A percentile compares a stretch with the other conserved stretches of the same genome.
These are phyloP conservation scores for Drosophila biarmipes DNA, from an alignment of 1,140 invertebrate genomes.

Conservation along the genomic window DNA sequence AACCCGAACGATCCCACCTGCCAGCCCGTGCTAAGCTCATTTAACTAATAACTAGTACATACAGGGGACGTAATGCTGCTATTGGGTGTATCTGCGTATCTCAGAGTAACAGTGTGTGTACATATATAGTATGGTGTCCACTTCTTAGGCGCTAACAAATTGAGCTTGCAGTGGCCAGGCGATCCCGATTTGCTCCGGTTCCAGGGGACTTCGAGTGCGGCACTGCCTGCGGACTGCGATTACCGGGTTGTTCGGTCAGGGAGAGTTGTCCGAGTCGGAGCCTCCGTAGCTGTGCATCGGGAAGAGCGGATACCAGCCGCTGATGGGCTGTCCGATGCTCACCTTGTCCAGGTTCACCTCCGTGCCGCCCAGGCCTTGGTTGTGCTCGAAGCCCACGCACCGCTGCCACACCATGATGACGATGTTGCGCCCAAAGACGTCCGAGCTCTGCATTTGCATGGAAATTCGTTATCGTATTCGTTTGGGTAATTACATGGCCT, in stretches of 20 bases:
- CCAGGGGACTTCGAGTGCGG: constrained; percentile 29
- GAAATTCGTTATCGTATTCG: constrained; percentile 50
- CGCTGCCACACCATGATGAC: constrained; percentile 96
- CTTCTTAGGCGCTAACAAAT: constrained; percentile 74
- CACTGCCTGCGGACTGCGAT: constrained; percentile 47
- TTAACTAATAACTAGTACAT: constrained; percentile 53
- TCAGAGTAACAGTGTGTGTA: constrained; percentile 3
- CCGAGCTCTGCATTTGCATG: constrained; percentile 87
- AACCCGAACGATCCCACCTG: too few relatives aligned
- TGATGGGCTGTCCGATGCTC: constrained; percentile 90
- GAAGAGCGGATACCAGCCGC: constrained; percentile 95
- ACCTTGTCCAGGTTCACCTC: constrained; percentile 93
- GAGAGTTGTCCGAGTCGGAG: constrained; percentile 89
- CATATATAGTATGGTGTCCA: constrained; percentile 17
- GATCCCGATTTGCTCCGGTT: constrained; percentile 1
- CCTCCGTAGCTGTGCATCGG: constrained; percentile 90
- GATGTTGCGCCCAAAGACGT: constrained; percentile 89
- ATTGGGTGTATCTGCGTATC: constrained; percentile 1
- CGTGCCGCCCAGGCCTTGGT: constrained; percentile 93
- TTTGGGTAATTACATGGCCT: constrained; percentile 57
- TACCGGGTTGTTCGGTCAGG: constrained; percentile 85
- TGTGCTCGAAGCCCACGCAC: constrained; percentile 94
- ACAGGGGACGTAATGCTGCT: constrained; percentile 16
- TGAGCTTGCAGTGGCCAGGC: constrained; percentile 63
- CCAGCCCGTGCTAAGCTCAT: constrained; percentile 58